These are phyloP conservation scores for Drosophila testacea DNA, from an alignment of 2,888 invertebrate species.

Conservation along the genomic window DNA sequence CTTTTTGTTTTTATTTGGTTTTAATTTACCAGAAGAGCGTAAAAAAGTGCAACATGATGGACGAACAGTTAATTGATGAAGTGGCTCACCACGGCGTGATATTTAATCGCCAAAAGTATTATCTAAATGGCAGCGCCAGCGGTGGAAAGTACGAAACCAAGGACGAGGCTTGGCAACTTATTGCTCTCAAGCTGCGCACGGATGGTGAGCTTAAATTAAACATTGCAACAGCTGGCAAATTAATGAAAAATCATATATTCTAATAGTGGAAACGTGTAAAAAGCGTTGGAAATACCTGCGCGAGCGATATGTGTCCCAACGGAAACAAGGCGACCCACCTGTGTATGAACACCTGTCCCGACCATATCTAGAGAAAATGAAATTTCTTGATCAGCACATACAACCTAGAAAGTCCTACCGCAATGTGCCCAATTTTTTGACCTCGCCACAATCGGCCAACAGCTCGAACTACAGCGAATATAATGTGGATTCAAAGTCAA, in stretches of 20 bases:
- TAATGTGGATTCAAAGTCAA: constrained; percentile 84
- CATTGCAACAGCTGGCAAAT: not conserved
- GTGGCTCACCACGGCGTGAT: constrained; percentile 85
- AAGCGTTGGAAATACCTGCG: constrained; percentile 85
- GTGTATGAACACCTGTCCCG: constrained; percentile 85
- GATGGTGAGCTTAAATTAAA: constrained; percentile 78
- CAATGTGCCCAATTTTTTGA: constrained; percentile 83
- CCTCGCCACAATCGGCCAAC: constrained; percentile 83
- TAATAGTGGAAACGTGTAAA: constrained; percentile 84
- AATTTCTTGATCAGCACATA: constrained; percentile 85
- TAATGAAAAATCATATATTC: not conserved
- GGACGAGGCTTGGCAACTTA: constrained; percentile 84
- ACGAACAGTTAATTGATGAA: constrained; percentile 84
- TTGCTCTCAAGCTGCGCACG: constrained; percentile 83
- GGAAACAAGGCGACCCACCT: constrained; percentile 85
- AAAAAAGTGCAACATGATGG: constrained; percentile 78
- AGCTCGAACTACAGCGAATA: constrained; percentile 83
- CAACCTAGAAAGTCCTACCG: constrained; percentile 85
- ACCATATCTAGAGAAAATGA: constrained; percentile 85
- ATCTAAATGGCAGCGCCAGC: constrained; percentile 78
- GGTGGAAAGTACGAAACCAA: constrained; percentile 84
- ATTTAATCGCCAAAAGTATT: constrained; percentile 85
- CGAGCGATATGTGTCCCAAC: constrained; percentile 85
- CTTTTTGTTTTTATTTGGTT: constrained; percentile 16
- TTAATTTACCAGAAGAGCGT: not conserved